Percentiles rank a stretch among this genome's conserved stretches.
phyloP scores from a whole-genome alignment of 2,797 vertebrate genomes.

The Apogon hyalosoma region DNA sequence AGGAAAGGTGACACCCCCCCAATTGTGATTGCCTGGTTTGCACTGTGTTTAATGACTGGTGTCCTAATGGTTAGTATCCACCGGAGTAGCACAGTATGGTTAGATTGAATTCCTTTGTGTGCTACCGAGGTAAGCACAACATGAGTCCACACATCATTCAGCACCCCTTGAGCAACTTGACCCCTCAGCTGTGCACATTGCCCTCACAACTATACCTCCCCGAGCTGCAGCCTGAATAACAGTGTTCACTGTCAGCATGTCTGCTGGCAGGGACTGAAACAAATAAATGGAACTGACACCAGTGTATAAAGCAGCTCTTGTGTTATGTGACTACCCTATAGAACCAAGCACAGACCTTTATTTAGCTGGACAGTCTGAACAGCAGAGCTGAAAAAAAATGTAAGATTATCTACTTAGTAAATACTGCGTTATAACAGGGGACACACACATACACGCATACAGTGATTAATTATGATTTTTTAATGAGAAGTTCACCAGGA shows the following conservation, averaged over 20 bases:
- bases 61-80: neutral
- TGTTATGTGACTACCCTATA: neutral
- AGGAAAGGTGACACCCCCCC: too few relatives aligned
- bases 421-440: slow-evolving; percentile 14
- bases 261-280: neutral
- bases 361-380: slow-evolving; percentile 18
- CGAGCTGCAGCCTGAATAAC: slow-evolving; percentile 3
- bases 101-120: neutral
- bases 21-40: neutral
- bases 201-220: slow-evolving; percentile 1
- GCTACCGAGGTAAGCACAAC: neutral
- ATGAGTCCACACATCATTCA: slow-evolving; percentile 16
- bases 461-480: slow-evolving; percentile 73
- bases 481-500: slow-evolving; percentile 73
- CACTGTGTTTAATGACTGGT: neutral
- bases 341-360: slow-evolving; percentile 10
- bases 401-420: slow-evolving; percentile 34
- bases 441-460: slow-evolving; percentile 22
- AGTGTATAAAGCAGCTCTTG: slow-evolving; percentile 1
- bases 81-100: neutral
- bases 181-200: slow-evolving; percentile 4
- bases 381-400: neutral
- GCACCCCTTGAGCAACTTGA: slow-evolving; percentile 8
- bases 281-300: slow-evolving; percentile 22
- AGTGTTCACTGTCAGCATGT: neutral